A percentile compares a stretch with the other conserved stretches of the same genome.
Evolutionary conservation across 1,140 invertebrate species (phyloP).

Genomic region (Meloidogyne chitwoodi): DNA sequence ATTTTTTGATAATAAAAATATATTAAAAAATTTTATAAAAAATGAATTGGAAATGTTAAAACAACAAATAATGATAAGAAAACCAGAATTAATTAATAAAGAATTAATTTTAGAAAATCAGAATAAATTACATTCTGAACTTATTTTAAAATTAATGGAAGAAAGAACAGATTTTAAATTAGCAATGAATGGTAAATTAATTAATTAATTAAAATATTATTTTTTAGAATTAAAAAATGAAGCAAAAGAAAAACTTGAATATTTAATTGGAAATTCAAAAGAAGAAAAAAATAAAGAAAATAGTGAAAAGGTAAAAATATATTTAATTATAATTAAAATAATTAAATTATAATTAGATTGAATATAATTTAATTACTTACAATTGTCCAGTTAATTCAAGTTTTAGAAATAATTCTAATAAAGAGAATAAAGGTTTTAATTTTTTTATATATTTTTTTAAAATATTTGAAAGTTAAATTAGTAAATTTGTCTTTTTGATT

Average conservation of each 20-base stretch:
- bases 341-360: background rate
- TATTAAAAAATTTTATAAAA: background rate
- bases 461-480: no score
- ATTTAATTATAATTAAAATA: background rate
- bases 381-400: background rate
- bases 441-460: no score
- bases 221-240: background rate
- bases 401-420: background rate
- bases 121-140: background rate
- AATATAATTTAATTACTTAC: background rate
- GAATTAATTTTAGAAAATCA: background rate
- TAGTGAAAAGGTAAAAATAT: background rate
- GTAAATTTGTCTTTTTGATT: no score
- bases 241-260: background rate
- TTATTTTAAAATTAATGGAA: background rate
- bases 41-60: background rate
- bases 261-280: background rate
- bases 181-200: background rate
- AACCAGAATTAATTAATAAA: background rate
- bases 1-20: background rate
- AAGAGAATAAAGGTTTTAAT: background rate
- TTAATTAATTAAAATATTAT: background rate
- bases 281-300: background rate
- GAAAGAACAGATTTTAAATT: background rate
- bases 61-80: background rate